Percentiles rank a stretch among this genome's conserved stretches.
Evolutionary conservation across 2,113 vertebrate genomes (phyloP).

Genomic region (Syngnathus scovelli): DNA sequence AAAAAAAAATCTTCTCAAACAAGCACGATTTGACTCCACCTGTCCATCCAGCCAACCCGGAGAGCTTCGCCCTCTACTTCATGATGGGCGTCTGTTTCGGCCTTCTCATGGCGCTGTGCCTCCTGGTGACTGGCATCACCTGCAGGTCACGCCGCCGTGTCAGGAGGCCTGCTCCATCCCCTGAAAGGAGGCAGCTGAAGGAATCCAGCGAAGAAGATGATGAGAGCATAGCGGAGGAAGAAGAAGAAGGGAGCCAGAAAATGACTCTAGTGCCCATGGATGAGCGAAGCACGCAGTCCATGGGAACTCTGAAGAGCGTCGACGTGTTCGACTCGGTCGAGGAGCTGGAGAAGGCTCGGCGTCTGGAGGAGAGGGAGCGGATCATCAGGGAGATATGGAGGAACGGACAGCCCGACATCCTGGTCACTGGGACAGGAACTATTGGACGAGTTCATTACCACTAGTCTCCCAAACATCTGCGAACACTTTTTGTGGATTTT

Average conservation of each 20-base stretch:
- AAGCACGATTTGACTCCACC: too few species aligned
- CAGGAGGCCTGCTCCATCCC: constrained; percentile 25
- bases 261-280: constrained; percentile 41
- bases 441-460: constrained; percentile 83
- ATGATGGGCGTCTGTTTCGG: constrained; percentile 91
- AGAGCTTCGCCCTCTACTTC: constrained; percentile 92
- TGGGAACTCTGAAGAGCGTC: constrained; percentile 73
- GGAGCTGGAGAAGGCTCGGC: constrained; percentile 88
- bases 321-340: constrained; percentile 89
- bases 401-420: constrained; percentile 90
- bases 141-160: constrained; percentile 65
- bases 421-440: constrained; percentile 79
- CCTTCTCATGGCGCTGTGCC: constrained; percentile 85
- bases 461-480: constrained; percentile 51
- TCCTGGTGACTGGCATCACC: constrained; percentile 82
- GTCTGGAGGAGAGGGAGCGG: constrained; percentile 89
- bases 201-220: constrained; percentile 69
- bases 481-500: too few species aligned
- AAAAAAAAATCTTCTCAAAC: too few species aligned
- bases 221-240: constrained; percentile 39
- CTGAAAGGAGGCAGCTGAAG: constrained; percentile 63
- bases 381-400: constrained; percentile 97
- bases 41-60: constrained; percentile 76
- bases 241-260: constrained; percentile 53
- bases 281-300: constrained; percentile 61